A percentile compares a stretch with the other conserved stretches of the same genome.
phyloP scores from a whole-genome alignment of 2,113 vertebrate species.

The Mormyrus iriodes region DNA sequence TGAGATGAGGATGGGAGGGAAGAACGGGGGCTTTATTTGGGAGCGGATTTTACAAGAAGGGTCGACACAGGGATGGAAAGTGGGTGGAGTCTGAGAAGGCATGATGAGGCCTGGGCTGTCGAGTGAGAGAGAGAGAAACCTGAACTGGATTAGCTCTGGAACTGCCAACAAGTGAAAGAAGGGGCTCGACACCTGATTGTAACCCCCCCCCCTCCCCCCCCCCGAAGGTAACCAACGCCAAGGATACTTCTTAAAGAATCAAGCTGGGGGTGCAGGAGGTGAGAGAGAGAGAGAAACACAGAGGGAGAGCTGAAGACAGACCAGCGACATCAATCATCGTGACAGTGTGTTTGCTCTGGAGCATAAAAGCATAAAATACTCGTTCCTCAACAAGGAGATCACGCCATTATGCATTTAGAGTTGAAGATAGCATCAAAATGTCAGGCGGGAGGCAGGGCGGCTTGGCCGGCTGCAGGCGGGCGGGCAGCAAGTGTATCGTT shows the following conservation, averaged over 20 bases:
- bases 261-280: background rate
- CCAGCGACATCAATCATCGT: conserved; percentile 48
- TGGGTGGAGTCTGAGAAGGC: background rate
- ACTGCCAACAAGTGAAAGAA: background rate
- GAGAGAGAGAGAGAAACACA: background rate
- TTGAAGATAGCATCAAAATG: conserved; percentile 10
- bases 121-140: background rate
- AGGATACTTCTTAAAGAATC: conserved; percentile 13
- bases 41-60: background rate
- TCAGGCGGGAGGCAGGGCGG: background rate
- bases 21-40: background rate
- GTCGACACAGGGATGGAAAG: background rate
- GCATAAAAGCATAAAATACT: conserved; percentile 49
- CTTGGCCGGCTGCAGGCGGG: background rate
- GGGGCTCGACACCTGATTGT: background rate
- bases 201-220: background rate
- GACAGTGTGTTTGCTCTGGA: conserved; percentile 40
- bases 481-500: background rate
- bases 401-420: conserved; percentile 11
- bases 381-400: conserved; percentile 25
- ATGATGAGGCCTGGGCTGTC: background rate
- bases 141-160: background rate
- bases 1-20: background rate
- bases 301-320: conserved; percentile 21
- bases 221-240: background rate